phyloP scores from a whole-genome alignment of 2,797 vertebrate species.

The Alectoris magna region DNA sequence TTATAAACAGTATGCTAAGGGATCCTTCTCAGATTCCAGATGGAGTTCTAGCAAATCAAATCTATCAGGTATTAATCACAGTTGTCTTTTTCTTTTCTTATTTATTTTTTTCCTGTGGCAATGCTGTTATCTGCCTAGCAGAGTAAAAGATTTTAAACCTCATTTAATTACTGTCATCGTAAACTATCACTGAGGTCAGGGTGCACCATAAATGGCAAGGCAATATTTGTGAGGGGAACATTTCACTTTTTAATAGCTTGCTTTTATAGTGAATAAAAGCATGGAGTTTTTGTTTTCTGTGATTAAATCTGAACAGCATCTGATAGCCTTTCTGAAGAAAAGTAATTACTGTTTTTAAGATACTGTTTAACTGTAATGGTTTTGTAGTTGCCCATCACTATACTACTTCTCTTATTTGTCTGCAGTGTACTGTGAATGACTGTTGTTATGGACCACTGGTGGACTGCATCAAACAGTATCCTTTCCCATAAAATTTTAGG shows the following conservation, averaged over 20 bases:
- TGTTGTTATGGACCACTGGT: constrained; percentile 99
- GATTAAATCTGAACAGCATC: constrained; percentile 83
- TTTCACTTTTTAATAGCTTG: constrained; percentile 82
- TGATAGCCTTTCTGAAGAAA: constrained; percentile 73
- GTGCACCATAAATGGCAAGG: constrained; percentile 79
- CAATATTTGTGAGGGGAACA: constrained; percentile 77
- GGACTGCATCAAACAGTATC: constrained; percentile 99
- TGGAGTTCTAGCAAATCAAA: constrained; percentile 90
- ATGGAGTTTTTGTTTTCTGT: constrained; percentile 82
- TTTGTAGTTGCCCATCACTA: constrained; percentile 39
- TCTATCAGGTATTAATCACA: constrained; percentile 91
- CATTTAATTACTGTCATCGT: constrained; percentile 86
- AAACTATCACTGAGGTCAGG: constrained; percentile 83
- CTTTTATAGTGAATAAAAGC: constrained; percentile 81
- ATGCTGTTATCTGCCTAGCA: constrained; percentile 76
- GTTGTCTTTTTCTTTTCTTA: constrained; percentile 61
- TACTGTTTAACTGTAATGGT: constrained; percentile 63
- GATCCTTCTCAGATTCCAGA: constrained; percentile 95
- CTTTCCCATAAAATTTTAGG: constrained; percentile 96
- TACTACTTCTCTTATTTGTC: constrained; percentile 75
- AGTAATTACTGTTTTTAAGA: constrained; percentile 77
- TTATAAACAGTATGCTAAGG: constrained; percentile 93
- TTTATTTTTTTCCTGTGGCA: constrained; percentile 68
- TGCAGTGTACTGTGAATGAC: constrained; percentile 99
- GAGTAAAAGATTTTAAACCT: constrained; percentile 83